Evolutionary conservation across 2,113 vertebrate genomes (phyloP), one percentile per base, ranked within the genome.

Genomic region (Perca schrenkii): DNA sequence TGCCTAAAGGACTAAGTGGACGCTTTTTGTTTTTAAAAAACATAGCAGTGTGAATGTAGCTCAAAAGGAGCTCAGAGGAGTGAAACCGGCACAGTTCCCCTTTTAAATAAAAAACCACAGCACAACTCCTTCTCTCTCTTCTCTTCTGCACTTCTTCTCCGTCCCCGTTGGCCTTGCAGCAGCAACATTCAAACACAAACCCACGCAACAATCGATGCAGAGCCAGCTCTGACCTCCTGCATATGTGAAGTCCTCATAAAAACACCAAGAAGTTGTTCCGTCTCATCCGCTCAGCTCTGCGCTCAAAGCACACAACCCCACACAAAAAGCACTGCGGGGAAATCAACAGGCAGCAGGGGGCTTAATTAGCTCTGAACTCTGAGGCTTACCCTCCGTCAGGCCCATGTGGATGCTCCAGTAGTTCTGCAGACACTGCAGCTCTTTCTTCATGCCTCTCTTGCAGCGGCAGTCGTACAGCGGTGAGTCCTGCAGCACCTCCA

Each of bases 321-420:
- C 28, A 28, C 28, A 28, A 28, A 34, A 36, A 72, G 19, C 57
- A 34, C 10, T 3, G 36, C 13, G 31, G 2, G 57, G 34, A 31
- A 72, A 66, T 75, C 71, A 72, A 72, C 60, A 16, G 4, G 22
- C 31, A 34, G 4, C 34, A 40, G 34, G 64, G 22, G 5, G 3
- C 22, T 47, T 15, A 11, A 15, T 19, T 8, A 17, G 6, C 66
- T n/a, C n/a, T 56, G 2, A 8, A 40, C 36, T 8, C 53, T 8
- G 12, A 6, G 25, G 14, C 95, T 65, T 93, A 98, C 98, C 97
- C 86, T 97, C 97, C 0, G 95, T 95, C 83, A 97, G 94, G 79
- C 98, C 97, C 85, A 97, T 95, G 92, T 98, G 97, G 66, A 99
- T 98, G 88, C 97, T 98, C 98, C 98, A 99, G 94, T 99, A 99